Base-by-base conservation (phyloP, 2,797 vertebrate genomes). In the Adelosebastes latens region DNA sequence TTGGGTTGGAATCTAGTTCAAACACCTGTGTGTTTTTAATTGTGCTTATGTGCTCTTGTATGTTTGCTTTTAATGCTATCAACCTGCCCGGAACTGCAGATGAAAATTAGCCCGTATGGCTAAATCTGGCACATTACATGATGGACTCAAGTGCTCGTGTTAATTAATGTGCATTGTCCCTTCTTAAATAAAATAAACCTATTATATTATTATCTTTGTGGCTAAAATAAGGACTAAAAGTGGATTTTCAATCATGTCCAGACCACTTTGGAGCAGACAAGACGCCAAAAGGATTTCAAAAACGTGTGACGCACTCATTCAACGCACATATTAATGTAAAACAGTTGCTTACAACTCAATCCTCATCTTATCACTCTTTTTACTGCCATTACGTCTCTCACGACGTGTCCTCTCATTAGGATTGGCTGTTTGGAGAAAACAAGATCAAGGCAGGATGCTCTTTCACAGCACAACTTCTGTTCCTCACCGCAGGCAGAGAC, bases 341-440 rank as follows among this genome's bases (percentile, higher is more conserved):
- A 49, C 34, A 58, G 46, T 32, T 31, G 16, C 24, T 59, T 67
- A 36, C 65, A 73, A 68, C 67, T 61, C 2, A 14, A n/a, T 55
- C 24, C 2, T 65, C 10, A 46, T 49, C 27, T 68, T 77, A 55
- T 67, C 36, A 52, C n/a, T 29, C 18, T 52, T 34, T 60, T 58
- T 60, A 4, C 34, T 25, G 34, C 32, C 22, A 24, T 7, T 68
- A 5, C 9, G 4, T 14, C n/a, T 63, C 20, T 72, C 7, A 63
- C 64, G 80, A 53, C 3, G 8, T 9, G 31, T 16, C 10, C 18
- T 59, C 49, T 76, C 34, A 29, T 49, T 11, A 1, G 56, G 78
- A 68, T 55, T 66, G 61, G n/a, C 61, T 77, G 25, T 65, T 84
- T 62, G 36, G 29, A 71, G 68, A 82, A 72, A 85, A 86, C 68